Percentiles rank a stretch among this genome's conserved stretches.
These are phyloP conservation scores for Aphodius granarius DNA, from an alignment of 2,888 invertebrate genomes.

Conservation along the genomic window DNA sequence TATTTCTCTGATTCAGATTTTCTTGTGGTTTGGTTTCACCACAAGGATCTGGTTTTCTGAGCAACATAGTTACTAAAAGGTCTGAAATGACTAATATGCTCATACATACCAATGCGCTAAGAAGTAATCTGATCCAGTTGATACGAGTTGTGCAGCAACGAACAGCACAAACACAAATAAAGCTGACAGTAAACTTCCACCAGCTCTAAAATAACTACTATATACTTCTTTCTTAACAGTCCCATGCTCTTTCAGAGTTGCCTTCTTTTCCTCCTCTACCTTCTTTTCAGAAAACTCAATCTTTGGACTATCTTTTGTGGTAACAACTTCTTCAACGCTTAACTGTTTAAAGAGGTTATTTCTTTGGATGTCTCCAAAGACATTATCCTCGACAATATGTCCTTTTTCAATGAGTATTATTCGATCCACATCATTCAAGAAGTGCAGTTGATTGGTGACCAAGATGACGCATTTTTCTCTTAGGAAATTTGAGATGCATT, in stretches of 20 bases:
- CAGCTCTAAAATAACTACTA: conserved; percentile 69
- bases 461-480: conserved; percentile 68
- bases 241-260: conserved; percentile 52
- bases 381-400: conserved; percentile 60
- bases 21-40: too few relatives aligned
- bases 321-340: conserved; percentile 51
- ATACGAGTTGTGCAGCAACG: conserved; percentile 67
- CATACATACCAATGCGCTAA: conserved; percentile 72
- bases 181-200: conserved; percentile 67
- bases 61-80: too few relatives aligned
- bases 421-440: conserved; percentile 54
- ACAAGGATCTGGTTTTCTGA: too few relatives aligned
- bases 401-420: conserved; percentile 61
- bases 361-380: conserved; percentile 68
- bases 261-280: neutral
- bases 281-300: conserved; percentile 35
- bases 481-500: conserved; percentile 66
- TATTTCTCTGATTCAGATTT: too few relatives aligned
- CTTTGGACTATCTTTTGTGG: conserved; percentile 39
- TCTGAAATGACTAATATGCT: too few relatives aligned
- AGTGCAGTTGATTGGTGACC: conserved; percentile 72
- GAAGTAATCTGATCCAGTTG: conserved; percentile 78
- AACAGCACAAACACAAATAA: conserved; percentile 64
- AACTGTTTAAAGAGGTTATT: conserved; percentile 71
- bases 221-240: conserved; percentile 59